Evolutionary conservation across 2,888 invertebrate genomes (phyloP).

Genomic region (Melikaiella ostensackeni): DNA sequence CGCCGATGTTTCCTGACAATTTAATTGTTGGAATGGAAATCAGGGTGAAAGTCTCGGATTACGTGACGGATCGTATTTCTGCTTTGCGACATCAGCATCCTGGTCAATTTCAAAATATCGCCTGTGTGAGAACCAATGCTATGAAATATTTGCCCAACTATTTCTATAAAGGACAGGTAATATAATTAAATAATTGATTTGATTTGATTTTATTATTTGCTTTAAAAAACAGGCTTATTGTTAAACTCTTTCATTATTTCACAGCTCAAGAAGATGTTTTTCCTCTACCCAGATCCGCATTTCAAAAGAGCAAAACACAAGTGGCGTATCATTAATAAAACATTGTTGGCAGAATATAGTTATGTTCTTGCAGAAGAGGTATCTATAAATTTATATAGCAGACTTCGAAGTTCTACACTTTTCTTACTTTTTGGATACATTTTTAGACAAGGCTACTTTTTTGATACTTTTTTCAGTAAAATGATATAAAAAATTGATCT

Average conservation of each 20-base stretch:
- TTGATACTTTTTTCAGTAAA: not conserved
- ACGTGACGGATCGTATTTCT: slow-evolving; percentile 95
- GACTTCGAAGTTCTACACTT: no score
- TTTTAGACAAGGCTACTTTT: no score
- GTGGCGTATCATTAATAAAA: slow-evolving; percentile 98
- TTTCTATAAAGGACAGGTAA: slow-evolving; percentile 94
- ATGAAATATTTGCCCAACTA: slow-evolving; percentile 99
- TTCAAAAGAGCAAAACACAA: slow-evolving; percentile 99
- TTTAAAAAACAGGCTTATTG: slow-evolving; percentile 9
- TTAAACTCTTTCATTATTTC: slow-evolving; percentile 59
- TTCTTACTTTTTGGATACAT: no score
- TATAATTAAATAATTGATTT: slow-evolving; percentile 35
- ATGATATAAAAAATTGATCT: no score
- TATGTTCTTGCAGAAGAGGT: slow-evolving; percentile 92
- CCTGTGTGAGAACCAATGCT: slow-evolving; percentile 96
- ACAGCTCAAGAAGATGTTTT: slow-evolving; percentile 97
- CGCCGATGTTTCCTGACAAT: slow-evolving; percentile 92
- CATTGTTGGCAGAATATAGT: slow-evolving; percentile 97
- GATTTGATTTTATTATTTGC: not conserved
- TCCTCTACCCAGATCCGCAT: slow-evolving; percentile 99
- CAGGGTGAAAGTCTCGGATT: slow-evolving; percentile 98
- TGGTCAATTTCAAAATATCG: slow-evolving; percentile 92
- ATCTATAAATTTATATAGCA: slow-evolving; percentile 66
- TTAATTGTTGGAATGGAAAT: slow-evolving; percentile 98
- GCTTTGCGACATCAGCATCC: slow-evolving; percentile 89